Conservation (phyloP, 2,888 invertebrate genomes). For the Scaptomyza flava region DNA sequence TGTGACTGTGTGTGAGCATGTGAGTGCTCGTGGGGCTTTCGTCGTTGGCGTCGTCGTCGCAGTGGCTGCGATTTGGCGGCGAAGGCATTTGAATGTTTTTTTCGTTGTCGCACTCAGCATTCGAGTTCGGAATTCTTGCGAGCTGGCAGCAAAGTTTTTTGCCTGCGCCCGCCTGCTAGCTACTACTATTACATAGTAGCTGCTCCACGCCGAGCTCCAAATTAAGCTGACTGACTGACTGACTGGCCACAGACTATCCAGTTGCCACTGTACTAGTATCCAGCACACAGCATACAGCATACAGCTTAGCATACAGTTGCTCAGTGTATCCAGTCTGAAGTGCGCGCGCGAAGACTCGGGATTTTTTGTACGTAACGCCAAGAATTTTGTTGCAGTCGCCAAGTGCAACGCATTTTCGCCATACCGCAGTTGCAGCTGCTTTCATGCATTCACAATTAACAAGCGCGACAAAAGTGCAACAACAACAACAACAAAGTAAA, state of each 20-base stretch:
- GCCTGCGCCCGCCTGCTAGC: constrained; percentile 40
- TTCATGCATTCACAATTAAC: constrained; percentile 66
- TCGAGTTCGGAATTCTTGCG: constrained; percentile 84
- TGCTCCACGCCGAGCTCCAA: constrained; percentile 47
- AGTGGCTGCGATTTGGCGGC: constrained; percentile 74
- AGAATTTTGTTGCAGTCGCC: constrained; percentile 72
- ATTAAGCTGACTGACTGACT: constrained; percentile 40
- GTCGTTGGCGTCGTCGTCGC: constrained; percentile 46
- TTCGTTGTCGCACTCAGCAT: constrained; percentile 83
- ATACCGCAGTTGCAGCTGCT: constrained; percentile 73
- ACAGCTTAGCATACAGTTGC: constrained; percentile 21
- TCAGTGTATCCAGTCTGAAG: constrained; percentile 41
- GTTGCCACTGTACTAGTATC: constrained; percentile 26
- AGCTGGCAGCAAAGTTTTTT: constrained; percentile 84
- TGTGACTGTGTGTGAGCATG: constrained; percentile 3
- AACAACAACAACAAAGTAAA: constrained; percentile 20
- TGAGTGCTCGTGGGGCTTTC: constrained; percentile 37
- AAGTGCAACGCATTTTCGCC: constrained; percentile 76
- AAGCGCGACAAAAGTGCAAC: constrained; percentile 54
- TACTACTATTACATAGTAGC: constrained; percentile 5
- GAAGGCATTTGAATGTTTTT: constrained; percentile 84
- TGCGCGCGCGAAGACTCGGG: constrained; percentile 42
- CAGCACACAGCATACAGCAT: constrained; percentile 25
- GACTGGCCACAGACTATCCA: constrained; percentile 34
- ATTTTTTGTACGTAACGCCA: constrained; percentile 56